Evolutionary conservation across 2,113 vertebrate genomes (phyloP).

Genomic region (Lycocorax pyrrhopterus): DNA sequence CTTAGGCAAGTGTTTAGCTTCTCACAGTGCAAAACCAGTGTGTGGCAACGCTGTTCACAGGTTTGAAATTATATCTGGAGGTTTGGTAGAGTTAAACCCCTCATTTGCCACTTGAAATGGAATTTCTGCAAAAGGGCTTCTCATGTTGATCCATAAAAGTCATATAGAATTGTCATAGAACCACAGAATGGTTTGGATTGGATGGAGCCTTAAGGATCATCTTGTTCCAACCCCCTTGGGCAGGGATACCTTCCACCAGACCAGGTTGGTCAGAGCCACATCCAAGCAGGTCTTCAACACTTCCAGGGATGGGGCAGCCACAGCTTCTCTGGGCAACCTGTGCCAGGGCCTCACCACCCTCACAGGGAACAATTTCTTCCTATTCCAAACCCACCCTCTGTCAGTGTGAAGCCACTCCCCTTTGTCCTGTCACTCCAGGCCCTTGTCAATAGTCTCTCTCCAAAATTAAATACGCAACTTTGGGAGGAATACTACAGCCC

Average conservation of each 20-base stretch:
- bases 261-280: background rate
- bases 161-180: background rate
- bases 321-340: background rate
- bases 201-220: background rate
- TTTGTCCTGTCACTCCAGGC: background rate
- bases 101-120: background rate
- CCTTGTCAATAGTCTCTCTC: background rate
- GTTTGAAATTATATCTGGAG: background rate
- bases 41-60: fast-evolving
- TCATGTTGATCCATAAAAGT: background rate
- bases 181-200: background rate
- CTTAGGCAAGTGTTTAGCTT: background rate
- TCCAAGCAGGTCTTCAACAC: fast-evolving
- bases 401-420: background rate
- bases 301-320: background rate
- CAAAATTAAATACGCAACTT: background rate
- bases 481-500: background rate
- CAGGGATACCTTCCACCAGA: background rate
- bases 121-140: background rate
- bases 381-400: fast-evolving
- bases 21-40: background rate
- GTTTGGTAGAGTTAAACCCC: background rate
- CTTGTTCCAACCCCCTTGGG: fast-evolving
- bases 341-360: background rate
- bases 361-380: background rate